Percentiles rank a stretch among this genome's conserved stretches.
Conservation (phyloP, 2,113 vertebrate species). For the Sapajus apella region DNA sequence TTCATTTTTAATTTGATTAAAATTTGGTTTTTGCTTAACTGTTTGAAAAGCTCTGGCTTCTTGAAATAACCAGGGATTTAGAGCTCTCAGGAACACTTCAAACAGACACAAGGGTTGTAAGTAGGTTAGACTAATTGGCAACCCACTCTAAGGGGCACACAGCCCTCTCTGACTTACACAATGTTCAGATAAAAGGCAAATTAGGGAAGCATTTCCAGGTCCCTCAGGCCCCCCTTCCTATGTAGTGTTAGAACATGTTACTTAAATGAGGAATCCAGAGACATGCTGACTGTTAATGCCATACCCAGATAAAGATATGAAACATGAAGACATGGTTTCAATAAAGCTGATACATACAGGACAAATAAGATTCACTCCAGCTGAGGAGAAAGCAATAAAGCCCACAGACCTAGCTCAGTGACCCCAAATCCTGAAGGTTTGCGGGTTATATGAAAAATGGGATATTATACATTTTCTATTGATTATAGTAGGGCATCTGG, state of each 20-base stretch:
- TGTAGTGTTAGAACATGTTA: not conserved
- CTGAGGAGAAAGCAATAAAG: not conserved
- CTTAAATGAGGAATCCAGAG: not conserved
- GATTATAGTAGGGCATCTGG: not conserved
- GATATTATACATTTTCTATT: not conserved
- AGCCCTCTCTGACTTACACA: not conserved
- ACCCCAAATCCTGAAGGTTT: not conserved
- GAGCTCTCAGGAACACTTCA: not conserved
- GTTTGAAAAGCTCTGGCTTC: not conserved
- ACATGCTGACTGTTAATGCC: not conserved
- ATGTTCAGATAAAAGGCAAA: not conserved
- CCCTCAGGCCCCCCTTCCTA: not conserved
- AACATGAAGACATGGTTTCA: not conserved
- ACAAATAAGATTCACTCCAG: not conserved
- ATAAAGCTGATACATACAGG: not conserved
- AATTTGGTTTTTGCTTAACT: not conserved
- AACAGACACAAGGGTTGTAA: not conserved
- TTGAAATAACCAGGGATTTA: not conserved
- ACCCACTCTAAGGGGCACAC: not conserved
- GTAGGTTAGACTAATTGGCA: not conserved
- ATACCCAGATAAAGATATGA: not conserved
- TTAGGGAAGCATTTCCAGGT: not conserved
- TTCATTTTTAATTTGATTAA: conserved; percentile 34
- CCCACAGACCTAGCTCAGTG: not conserved
- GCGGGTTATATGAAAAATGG: not conserved